Evolutionary conservation across 2,113 vertebrate genomes (phyloP).

Genomic region (Syrrhaptes paradoxus): DNA sequence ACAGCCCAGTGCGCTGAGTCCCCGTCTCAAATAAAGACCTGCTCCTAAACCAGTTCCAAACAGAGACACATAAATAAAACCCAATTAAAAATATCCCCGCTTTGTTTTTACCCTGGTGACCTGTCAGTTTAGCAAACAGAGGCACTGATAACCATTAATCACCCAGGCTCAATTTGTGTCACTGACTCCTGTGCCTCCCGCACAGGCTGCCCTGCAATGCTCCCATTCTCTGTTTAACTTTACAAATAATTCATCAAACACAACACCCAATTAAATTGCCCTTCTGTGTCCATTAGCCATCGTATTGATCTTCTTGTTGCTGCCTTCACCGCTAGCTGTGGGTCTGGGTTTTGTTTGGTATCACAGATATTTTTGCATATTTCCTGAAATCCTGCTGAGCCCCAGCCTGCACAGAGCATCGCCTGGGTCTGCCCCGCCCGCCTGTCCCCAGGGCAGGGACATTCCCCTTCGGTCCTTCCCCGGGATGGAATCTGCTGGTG

Average conservation of each 20-base stretch:
- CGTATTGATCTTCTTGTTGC: constrained; percentile 25
- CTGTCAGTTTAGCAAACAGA: constrained; percentile 21
- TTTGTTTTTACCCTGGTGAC: not conserved
- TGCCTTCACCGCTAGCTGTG: not conserved
- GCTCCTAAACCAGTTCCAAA: not conserved
- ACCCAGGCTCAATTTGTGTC: not conserved
- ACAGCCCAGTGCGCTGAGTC: accelerated
- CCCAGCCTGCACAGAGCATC: not conserved
- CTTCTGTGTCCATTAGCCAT: constrained; percentile 37
- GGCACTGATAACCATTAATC: constrained; percentile 10
- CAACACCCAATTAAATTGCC: constrained; percentile 37
- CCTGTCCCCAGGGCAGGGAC: not conserved
- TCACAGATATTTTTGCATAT: not conserved
- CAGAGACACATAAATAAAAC: not conserved
- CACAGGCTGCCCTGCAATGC: not conserved
- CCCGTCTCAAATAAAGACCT: not conserved
- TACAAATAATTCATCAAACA: constrained; percentile 57
- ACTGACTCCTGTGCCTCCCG: not conserved
- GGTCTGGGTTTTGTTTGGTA: not conserved
- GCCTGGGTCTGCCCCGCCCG: not conserved
- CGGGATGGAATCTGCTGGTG: not conserved
- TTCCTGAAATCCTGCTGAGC: not conserved
- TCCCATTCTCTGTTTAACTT: not conserved
- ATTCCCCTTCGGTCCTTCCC: not conserved
- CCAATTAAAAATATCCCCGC: not conserved